Conservation (phyloP, 2,888 invertebrate species). For the Rotaria socialis region DNA sequence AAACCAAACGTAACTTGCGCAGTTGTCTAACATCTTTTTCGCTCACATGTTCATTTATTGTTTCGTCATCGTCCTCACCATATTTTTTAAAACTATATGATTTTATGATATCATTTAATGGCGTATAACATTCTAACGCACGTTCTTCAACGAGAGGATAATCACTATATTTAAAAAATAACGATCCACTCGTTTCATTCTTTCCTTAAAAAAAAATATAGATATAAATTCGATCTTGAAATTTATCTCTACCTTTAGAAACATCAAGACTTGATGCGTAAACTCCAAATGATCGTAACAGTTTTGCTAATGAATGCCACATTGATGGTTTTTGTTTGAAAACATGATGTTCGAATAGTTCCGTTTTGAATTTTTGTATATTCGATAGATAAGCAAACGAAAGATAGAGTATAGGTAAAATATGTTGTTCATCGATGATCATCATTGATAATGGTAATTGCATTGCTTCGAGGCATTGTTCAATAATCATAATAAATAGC, state of each 20-base stretch:
- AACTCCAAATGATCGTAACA: constrained; percentile 26
- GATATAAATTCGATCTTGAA: too few species aligned
- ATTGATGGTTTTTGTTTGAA: neutral
- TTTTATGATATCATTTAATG: constrained; percentile 38
- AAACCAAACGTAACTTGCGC: neutral
- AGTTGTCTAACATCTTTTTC: constrained; percentile 21
- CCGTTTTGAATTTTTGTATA: neutral
- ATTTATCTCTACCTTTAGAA: neutral
- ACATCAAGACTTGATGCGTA: neutral
- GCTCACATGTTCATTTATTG: neutral
- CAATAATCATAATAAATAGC: constrained; percentile 4
- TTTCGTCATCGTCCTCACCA: neutral
- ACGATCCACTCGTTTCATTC: neutral
- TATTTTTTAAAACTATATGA: constrained; percentile 41
- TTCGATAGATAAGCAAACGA: neutral
- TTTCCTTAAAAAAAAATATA: neutral
- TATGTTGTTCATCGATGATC: constrained; percentile 17
- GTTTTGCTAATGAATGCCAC: constrained; percentile 5
- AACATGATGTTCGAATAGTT: neutral
- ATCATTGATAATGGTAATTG: constrained; percentile 18
- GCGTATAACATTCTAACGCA: constrained; percentile 40
- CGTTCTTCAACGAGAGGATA: constrained; percentile 42
- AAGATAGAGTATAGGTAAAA: neutral
- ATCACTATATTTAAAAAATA: neutral
- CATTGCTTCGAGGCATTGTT: constrained; percentile 27